Conservation (phyloP, 2,113 vertebrate species). For the Panurus biarmicus region DNA sequence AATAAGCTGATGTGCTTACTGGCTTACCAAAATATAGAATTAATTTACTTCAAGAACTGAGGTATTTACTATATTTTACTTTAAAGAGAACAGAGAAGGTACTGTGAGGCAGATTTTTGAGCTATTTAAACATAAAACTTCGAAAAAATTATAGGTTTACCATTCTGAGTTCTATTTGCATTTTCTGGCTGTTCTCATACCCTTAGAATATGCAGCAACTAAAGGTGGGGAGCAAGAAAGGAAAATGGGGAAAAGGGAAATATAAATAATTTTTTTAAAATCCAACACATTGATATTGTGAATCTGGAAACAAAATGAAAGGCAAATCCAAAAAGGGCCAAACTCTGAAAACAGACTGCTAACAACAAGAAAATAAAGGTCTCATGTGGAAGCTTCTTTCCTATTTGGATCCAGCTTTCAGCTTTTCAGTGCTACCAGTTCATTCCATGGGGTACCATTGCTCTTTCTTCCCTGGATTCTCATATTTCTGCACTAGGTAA, state of each 20-base stretch:
- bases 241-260: not conserved
- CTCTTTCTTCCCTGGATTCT: not conserved
- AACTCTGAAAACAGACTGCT: not conserved
- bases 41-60: not conserved
- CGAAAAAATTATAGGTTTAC: not conserved
- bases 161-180: not conserved
- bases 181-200: not conserved
- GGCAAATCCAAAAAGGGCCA: not conserved
- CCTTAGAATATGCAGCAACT: not conserved
- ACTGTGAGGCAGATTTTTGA: not conserved
- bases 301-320: not conserved
- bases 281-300: not conserved
- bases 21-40: not conserved
- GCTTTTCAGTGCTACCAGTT: not conserved
- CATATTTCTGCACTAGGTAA: not conserved
- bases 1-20: not conserved
- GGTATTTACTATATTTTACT: not conserved
- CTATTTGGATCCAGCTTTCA: not conserved
- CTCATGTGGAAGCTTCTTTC: not conserved
- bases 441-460: not conserved
- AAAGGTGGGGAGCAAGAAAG: not conserved
- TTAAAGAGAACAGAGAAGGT: not conserved
- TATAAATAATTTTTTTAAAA: not conserved
- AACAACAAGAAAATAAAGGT: not conserved
- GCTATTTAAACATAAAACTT: not conserved